phyloP scores from a whole-genome alignment of 2,797 vertebrate genomes.

The Lindbergichthys nudifrons region DNA sequence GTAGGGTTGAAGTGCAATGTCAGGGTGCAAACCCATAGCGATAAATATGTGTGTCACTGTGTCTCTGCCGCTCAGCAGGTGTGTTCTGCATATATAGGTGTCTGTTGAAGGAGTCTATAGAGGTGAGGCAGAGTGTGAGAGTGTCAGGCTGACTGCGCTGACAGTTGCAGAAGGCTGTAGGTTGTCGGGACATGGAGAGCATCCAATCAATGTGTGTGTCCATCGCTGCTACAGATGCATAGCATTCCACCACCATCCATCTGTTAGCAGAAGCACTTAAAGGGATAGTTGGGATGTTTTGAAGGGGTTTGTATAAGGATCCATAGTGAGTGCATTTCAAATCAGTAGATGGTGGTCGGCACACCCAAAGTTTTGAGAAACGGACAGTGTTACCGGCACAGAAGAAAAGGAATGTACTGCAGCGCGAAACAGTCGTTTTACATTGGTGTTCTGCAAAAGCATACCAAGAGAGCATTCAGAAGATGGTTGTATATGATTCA shows the following conservation, averaged over 20 bases:
- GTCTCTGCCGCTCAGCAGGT: constrained; percentile 38
- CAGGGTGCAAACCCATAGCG: background rate
- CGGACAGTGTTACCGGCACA: too few species aligned
- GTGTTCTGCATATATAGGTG: constrained; percentile 38
- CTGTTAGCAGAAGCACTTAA: constrained; percentile 76
- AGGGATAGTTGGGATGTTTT: too few species aligned
- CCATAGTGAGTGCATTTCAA: too few species aligned
- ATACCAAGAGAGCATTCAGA: too few species aligned
- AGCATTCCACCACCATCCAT: constrained; percentile 61
- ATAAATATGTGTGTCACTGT: constrained; percentile 4
- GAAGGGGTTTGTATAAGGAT: too few species aligned
- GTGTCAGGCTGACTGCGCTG: constrained; percentile 56
- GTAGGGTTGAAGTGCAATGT: constrained; percentile 26
- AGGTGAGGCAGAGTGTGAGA: constrained; percentile 73
- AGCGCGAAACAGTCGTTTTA: too few species aligned
- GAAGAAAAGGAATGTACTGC: too few species aligned
- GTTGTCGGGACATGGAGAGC: constrained; percentile 53
- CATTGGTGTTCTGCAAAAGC: too few species aligned
- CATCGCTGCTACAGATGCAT: constrained; percentile 26
- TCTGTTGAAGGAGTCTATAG: constrained; percentile 73
- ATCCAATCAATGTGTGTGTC: constrained; percentile 49
- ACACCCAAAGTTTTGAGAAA: too few species aligned
- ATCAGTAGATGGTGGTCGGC: too few species aligned
- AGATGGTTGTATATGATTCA: too few species aligned
- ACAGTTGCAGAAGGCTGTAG: constrained; percentile 61